These are phyloP conservation scores for Malachius bipustulatus DNA, from an alignment of 2,888 invertebrate species.

Conservation along the genomic window DNA sequence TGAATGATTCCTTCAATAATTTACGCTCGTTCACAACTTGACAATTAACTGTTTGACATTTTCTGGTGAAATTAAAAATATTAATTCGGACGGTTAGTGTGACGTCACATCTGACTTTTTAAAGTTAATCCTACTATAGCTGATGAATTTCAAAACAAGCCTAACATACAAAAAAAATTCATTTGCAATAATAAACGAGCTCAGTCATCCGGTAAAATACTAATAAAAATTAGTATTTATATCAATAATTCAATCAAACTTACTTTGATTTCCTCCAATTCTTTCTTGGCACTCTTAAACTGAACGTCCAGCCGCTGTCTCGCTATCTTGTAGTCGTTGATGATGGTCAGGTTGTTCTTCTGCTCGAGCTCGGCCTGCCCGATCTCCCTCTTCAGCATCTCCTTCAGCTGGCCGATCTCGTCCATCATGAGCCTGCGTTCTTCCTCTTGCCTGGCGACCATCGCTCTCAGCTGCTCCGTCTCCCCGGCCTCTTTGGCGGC, in stretches of 20 bases:
- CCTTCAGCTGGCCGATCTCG: conserved; percentile 51
- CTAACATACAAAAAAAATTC: too few relatives aligned
- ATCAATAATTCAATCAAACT: conserved; percentile 20
- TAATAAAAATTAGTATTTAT: not conserved
- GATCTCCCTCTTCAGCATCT: conserved; percentile 64
- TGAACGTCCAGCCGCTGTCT: conserved; percentile 79
- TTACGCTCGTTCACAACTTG: too few relatives aligned
- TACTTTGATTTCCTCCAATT: conserved; percentile 54
- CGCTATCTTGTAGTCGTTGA: conserved; percentile 85
- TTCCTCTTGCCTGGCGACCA: conserved; percentile 59
- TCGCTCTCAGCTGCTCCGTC: conserved; percentile 41
- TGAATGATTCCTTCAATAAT: too few relatives aligned
- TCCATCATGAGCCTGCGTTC: conserved; percentile 38
- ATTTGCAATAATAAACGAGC: too few relatives aligned
- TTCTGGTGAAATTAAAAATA: too few relatives aligned
- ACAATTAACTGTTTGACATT: too few relatives aligned
- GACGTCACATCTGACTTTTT: too few relatives aligned
- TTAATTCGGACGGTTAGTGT: too few relatives aligned
- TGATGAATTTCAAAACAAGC: too few relatives aligned
- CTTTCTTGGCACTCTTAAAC: conserved; percentile 52
- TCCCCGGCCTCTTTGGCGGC: conserved; percentile 47
- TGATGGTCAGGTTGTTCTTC: conserved; percentile 65
- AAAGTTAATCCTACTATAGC: too few relatives aligned
- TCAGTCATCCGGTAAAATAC: not conserved
- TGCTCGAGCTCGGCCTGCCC: conserved; percentile 61